phyloP scores from a whole-genome alignment of 2,888 invertebrate genomes.

The Philhelius pedissequus region DNA sequence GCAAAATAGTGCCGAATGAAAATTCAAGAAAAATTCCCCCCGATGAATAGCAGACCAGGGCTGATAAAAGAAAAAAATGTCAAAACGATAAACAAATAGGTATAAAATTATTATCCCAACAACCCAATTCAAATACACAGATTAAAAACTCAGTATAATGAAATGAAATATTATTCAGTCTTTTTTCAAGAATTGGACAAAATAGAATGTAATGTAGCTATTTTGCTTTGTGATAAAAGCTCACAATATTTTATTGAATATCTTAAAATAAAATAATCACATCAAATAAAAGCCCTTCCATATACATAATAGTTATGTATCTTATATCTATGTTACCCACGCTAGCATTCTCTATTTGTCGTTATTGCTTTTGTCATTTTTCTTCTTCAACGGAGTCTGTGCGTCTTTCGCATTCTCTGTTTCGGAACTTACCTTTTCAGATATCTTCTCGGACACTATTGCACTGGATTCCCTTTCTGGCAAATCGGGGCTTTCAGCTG shows the following conservation, averaged over 20 bases:
- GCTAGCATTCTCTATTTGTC: not conserved
- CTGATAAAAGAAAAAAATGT: no score
- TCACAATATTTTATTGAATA: slow-evolving; percentile 1
- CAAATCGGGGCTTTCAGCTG: not conserved
- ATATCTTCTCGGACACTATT: not conserved
- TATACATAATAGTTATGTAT: not conserved
- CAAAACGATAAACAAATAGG: no score
- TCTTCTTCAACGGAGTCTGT: not conserved
- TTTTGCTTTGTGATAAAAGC: not conserved
- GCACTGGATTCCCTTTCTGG: not conserved
- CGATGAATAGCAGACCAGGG: no score
- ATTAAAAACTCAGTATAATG: no score
- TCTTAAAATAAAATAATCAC: slow-evolving; percentile 12
- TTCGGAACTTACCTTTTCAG: not conserved
- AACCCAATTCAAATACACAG: no score
- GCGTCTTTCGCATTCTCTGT: not conserved
- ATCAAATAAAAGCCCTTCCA: not conserved
- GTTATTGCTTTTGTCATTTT: not conserved
- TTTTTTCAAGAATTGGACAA: no score
- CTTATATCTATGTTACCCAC: not conserved
- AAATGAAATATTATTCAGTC: no score
- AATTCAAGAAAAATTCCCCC: no score
- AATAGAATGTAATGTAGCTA: no score
- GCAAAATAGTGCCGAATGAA: no score
- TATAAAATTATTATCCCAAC: no score